Evolutionary conservation across 2,113 vertebrate species (phyloP).

Genomic region (Rhea pennata): DNA sequence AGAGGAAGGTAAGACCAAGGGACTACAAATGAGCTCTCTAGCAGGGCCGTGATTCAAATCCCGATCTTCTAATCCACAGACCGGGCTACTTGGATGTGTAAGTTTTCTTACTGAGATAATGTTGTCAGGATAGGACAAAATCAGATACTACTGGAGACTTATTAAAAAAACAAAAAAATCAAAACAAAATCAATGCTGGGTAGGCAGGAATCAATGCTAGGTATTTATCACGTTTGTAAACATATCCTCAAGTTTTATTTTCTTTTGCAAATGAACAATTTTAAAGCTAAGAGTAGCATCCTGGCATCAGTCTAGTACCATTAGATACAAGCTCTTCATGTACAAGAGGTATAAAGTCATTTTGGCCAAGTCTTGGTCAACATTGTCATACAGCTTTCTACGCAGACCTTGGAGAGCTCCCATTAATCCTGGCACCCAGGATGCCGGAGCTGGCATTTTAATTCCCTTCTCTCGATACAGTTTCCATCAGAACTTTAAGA

Average conservation of each 20-base stretch:
- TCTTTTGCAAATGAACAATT: neutral
- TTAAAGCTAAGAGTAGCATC: neutral
- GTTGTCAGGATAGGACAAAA: neutral
- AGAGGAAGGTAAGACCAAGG: neutral
- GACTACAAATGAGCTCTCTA: neutral
- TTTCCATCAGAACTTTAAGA: neutral
- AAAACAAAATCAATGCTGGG: no score
- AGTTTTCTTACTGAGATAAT: neutral
- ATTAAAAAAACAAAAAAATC: neutral
- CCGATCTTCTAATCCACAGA: neutral
- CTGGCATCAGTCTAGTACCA: neutral
- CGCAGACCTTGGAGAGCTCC: neutral
- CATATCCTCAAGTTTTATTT: neutral
- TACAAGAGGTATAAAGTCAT: neutral
- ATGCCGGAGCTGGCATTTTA: fast-evolving
- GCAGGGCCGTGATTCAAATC: neutral
- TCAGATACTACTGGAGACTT: neutral
- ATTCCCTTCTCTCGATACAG: neutral
- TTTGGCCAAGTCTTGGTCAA: neutral
- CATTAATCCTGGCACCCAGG: neutral
- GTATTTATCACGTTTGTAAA: neutral
- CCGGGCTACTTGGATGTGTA: neutral
- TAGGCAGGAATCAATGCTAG: neutral
- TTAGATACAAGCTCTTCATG: neutral
- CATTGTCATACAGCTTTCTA: neutral